Conservation (phyloP, 2,113 vertebrate genomes). For the Labeo catla region DNA sequence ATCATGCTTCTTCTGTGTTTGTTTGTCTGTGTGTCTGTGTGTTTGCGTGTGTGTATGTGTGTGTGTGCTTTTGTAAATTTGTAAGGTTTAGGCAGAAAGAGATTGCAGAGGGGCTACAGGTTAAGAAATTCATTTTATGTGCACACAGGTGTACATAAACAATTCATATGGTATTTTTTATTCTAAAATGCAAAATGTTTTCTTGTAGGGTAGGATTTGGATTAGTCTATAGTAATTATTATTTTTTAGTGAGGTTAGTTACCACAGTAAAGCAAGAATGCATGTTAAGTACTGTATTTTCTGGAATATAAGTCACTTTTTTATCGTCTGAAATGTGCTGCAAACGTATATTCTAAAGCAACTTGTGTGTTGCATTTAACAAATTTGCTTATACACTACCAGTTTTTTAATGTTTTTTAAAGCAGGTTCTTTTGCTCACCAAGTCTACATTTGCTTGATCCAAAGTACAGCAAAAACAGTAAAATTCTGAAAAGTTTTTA, state of each 20-base stretch:
- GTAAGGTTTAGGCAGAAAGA: background rate
- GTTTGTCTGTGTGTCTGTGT: constrained; percentile 33
- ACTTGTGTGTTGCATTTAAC: background rate
- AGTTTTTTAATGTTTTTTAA: too few species aligned
- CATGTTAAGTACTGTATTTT: background rate
- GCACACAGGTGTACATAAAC: background rate
- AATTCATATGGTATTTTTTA: background rate
- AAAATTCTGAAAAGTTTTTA: too few species aligned
- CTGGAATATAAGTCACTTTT: background rate
- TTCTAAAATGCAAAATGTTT: background rate
- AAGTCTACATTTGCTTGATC: too few species aligned
- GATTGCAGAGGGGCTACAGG: background rate
- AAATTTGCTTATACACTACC: background rate
- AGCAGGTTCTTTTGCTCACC: too few species aligned
- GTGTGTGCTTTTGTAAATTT: background rate
- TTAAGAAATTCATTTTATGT: background rate
- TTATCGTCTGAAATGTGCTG: background rate
- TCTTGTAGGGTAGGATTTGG: background rate
- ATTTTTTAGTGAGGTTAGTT: background rate
- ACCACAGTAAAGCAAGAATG: background rate
- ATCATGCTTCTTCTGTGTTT: constrained; percentile 13
- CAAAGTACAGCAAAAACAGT: too few species aligned
- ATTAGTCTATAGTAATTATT: background rate
- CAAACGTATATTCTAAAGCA: background rate
- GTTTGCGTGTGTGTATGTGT: constrained; percentile 22